Evolutionary conservation across 2,797 vertebrate species (phyloP).

Genomic region (Dromococcyx pavoninus): DNA sequence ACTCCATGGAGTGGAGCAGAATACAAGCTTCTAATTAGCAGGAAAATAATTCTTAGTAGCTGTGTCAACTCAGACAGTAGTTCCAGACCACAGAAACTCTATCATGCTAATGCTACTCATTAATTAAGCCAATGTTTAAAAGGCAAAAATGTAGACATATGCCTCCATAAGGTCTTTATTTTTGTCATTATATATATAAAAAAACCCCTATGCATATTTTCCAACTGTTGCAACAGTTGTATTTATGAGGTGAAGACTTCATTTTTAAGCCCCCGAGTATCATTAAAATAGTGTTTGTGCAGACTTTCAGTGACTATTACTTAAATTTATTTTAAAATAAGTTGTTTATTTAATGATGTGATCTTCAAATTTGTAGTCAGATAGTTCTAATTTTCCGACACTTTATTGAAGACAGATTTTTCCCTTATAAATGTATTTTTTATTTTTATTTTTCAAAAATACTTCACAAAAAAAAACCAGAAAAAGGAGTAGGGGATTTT

Average conservation of each 20-base stretch:
- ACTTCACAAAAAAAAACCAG: no score
- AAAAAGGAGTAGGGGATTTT: no score
- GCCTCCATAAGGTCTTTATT: not conserved
- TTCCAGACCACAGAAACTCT: not conserved
- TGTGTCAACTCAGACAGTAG: not conserved
- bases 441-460: no score
- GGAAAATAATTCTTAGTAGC: not conserved
- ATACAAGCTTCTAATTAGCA: not conserved
- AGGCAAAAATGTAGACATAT: not conserved
- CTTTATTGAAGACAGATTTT: no score
- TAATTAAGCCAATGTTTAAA: not conserved
- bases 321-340: not conserved
- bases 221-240: not conserved
- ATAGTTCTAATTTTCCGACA: not conserved
- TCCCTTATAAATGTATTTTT: no score
- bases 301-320: not conserved
- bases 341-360: not conserved
- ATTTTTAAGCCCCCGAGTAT: no score
- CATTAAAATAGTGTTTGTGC: not conserved
- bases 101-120: not conserved
- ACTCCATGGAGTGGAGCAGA: not conserved
- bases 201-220: not conserved
- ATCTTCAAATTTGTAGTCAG: not conserved
- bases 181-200: not conserved
- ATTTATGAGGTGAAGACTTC: not conserved